These are phyloP conservation scores for Lycocorax pyrrhopterus DNA, from an alignment of 2,113 vertebrate species.

Conservation along the genomic window DNA sequence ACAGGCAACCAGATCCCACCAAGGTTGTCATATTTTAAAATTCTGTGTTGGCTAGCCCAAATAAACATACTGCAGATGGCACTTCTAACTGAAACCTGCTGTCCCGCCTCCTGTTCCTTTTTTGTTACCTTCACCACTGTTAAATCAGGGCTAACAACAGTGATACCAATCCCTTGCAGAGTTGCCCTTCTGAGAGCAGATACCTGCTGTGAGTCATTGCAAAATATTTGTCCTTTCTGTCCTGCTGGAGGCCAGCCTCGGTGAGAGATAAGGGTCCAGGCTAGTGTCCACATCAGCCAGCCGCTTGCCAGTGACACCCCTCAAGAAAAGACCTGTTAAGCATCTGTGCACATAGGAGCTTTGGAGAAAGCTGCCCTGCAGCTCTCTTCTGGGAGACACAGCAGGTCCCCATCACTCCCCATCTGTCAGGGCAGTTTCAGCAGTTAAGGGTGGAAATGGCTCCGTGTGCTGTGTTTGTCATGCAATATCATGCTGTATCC, in stretches of 20 bases:
- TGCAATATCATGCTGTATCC: accelerated
- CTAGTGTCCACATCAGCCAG: not conserved
- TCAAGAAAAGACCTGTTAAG: not conserved
- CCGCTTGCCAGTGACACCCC: not conserved
- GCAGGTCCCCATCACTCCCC: not conserved
- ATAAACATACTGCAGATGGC: not conserved
- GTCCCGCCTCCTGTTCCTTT: not conserved
- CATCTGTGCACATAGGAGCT: not conserved
- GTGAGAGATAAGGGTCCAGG: not conserved
- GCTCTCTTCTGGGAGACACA: not conserved
- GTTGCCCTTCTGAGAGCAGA: not conserved
- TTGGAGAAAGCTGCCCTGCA: not conserved
- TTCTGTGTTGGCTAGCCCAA: not conserved
- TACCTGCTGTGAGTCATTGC: not conserved
- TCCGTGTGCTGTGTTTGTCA: not conserved
- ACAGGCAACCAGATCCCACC: not conserved
- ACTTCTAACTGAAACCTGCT: not conserved
- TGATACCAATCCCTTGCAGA: not conserved
- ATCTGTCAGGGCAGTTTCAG: not conserved
- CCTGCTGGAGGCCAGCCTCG: not conserved
- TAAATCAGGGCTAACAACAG: not conserved
- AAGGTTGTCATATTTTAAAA: not conserved
- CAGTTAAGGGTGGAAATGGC: not conserved
- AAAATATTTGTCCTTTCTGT: not conserved
- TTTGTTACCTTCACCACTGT: not conserved